Conservation (phyloP, 2,113 vertebrate species). For the Heliornis fulica region DNA sequence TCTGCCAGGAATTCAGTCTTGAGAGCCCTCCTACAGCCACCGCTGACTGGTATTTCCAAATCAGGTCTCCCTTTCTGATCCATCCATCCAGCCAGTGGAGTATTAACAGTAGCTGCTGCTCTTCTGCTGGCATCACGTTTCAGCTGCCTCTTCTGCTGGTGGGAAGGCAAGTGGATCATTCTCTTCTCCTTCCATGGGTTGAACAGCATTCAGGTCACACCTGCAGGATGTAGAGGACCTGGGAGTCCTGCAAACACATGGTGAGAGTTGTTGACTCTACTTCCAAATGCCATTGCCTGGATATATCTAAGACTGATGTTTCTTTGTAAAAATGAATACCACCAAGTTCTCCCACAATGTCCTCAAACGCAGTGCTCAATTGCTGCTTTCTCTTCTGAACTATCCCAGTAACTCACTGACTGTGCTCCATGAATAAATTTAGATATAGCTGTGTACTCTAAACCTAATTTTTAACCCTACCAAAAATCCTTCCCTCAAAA, state of each 20-base stretch:
- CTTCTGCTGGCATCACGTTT: too few species aligned
- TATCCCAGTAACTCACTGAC: not conserved
- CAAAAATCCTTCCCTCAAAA: not conserved
- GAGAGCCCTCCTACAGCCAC: not conserved
- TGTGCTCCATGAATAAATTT: not conserved
- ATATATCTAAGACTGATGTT: not conserved
- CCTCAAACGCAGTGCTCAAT: not conserved
- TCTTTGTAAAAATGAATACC: not conserved
- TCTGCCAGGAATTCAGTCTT: not conserved
- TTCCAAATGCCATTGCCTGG: not conserved
- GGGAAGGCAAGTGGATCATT: not conserved
- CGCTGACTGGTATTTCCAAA: not conserved
- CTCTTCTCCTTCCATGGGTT: not conserved
- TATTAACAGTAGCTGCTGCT: not conserved
- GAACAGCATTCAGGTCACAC: not conserved
- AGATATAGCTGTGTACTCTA: accelerated
- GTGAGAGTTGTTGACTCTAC: not conserved
- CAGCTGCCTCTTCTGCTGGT: not conserved
- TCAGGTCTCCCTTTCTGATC: not conserved
- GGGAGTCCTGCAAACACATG: not conserved
- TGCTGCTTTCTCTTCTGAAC: accelerated
- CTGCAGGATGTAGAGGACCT: not conserved
- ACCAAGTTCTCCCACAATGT: not conserved
- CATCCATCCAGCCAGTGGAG: accelerated
- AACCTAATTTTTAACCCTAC: not conserved